These are phyloP conservation scores for Trachelus iudaicus DNA, from an alignment of 2,888 invertebrate genomes.

Conservation along the genomic window DNA sequence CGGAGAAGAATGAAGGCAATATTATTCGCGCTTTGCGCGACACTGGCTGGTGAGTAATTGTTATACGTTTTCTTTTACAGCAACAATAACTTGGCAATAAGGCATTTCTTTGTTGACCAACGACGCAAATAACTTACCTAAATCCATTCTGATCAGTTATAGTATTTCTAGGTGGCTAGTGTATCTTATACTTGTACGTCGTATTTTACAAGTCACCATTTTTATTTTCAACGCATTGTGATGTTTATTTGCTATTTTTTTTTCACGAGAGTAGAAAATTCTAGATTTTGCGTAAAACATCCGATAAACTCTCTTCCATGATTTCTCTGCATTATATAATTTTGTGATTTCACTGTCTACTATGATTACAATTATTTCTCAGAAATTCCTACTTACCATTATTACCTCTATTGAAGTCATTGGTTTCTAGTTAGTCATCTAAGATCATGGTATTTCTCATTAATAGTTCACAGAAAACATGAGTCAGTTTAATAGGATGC, in stretches of 20 bases:
- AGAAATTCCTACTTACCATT: background rate
- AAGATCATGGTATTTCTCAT: background rate
- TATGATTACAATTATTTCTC: background rate
- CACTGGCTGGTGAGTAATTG: slow-evolving; percentile 64
- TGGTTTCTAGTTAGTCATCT: background rate
- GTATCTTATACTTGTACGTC: background rate
- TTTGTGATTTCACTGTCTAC: background rate
- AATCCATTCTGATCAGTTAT: background rate
- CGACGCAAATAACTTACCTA: background rate
- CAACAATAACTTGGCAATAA: background rate
- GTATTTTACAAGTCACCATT: background rate
- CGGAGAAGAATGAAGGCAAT: slow-evolving; percentile 59
- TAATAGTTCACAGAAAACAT: background rate
- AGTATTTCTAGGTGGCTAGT: too few relatives aligned
- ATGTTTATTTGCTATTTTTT: background rate
- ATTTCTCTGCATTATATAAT: background rate
- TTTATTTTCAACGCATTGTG: background rate
- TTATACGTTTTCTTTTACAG: background rate
- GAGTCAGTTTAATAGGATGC: background rate
- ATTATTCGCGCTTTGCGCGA: slow-evolving; percentile 64
- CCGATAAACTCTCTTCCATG: background rate
- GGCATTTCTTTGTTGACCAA: slow-evolving; percentile 13
- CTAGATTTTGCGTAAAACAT: background rate
- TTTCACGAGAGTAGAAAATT: background rate
- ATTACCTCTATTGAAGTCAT: background rate